phyloP scores from a whole-genome alignment of 2,797 vertebrate species.

The Clarias laeviceps region DNA sequence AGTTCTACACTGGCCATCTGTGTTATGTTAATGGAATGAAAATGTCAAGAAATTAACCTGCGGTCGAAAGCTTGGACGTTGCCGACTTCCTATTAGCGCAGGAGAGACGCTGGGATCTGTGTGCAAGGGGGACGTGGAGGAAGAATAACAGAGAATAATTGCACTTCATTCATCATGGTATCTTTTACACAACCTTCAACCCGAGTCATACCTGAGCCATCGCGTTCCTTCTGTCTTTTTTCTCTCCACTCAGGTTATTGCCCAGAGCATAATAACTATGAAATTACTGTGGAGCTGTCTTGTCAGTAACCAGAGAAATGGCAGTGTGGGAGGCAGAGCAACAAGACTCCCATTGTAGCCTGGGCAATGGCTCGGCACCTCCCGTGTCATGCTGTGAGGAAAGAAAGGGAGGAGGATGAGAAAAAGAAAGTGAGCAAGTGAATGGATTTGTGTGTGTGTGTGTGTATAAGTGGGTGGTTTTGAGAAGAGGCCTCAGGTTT shows the following conservation, averaged over 20 bases:
- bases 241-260: conserved; percentile 54
- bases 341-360: conserved; percentile 60
- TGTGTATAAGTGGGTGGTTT: conserved; percentile 24
- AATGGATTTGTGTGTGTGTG: conserved; percentile 15
- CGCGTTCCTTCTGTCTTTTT: conserved; percentile 53
- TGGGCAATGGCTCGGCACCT: conserved; percentile 54
- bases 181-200: conserved; percentile 50
- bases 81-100: conserved; percentile 31
- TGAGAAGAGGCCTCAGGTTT: conserved; percentile 63
- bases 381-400: conserved; percentile 46
- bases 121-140: not conserved
- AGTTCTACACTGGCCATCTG: conserved; percentile 73
- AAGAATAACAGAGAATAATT: conserved; percentile 35
- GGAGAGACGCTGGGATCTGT: conserved; percentile 37
- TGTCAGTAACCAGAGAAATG: conserved; percentile 62
- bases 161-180: conserved; percentile 38
- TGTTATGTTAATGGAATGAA: conserved; percentile 63
- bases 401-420: conserved; percentile 35
- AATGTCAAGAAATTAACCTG: conserved; percentile 69
- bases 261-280: conserved; percentile 64
- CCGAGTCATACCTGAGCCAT: conserved; percentile 49
- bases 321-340: conserved; percentile 59
- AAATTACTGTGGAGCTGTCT: conserved; percentile 59
- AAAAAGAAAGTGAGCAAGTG: not conserved
- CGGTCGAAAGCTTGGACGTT: conserved; percentile 47